Evolutionary conservation across 2,797 vertebrate genomes (phyloP), one percentile per base, ranked within the genome.

Genomic region (Molossus alvarezi): DNA sequence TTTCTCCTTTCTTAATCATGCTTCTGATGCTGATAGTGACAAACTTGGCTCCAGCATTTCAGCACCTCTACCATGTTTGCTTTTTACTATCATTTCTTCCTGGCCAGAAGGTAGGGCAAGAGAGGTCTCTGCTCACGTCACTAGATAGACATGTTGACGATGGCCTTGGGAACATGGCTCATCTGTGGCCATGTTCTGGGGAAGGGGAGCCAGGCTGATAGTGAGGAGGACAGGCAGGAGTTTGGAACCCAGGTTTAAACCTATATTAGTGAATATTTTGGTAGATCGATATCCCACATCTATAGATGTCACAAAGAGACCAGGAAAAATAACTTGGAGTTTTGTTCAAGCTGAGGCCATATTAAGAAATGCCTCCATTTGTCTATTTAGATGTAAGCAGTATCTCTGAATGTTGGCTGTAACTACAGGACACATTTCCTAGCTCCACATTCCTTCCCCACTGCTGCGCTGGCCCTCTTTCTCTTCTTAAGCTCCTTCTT

Each of bases 281-380:
- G 25, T 33, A 53, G 81, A 58, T 65, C 23, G 20, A 1, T n/a
- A 72, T 80, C 33, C 71, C 58, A 77, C 20, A 65, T 53, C 11
- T 73, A 8, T 53, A 90, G 58, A 12, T 73, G n/a, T 64, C 73
- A 41, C 73, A 87, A 37, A 72, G 48, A 87, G 25, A 79, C 21
- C 53, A 33, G 48, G 72, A 62, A 65, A 85, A 84, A 73, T 15
- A 25, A 89, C 58, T 72, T 69, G n/a, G 20, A 45, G 20, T 89
- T 89, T 67, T 55, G 29, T 89, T 77, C 48, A 84, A 57, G 48
- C 51, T 58, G 67, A 93, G 90, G 53, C 53, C 79, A 80, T 20
- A 10, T 62, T 73, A 93, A 86, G 65, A 45, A 93, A 60, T n/a
- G 48, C 9, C 73, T 95, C 37, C 20, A 64, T 57, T 65, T 91